A percentile compares a stretch with the other conserved stretches of the same genome.
Conservation (phyloP, 1,140 invertebrate genomes). For the Pseudomyrmex flavicornis region DNA sequence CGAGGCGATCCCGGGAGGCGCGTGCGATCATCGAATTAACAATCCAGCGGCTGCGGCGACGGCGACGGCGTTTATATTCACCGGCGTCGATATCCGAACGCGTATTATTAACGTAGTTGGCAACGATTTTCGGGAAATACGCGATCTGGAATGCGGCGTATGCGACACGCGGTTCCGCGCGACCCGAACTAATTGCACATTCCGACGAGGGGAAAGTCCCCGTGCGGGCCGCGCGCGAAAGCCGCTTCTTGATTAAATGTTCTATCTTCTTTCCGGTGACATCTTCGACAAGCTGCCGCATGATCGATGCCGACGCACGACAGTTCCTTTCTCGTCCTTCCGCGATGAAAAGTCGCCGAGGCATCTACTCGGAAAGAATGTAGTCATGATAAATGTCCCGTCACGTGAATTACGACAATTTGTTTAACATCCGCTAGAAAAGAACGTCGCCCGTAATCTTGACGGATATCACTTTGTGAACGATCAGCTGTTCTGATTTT, state of each 20-base stretch:
- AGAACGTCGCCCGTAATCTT: background rate
- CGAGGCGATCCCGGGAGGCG: conserved; percentile 32
- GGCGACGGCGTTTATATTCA: background rate
- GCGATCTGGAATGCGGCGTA: conserved; percentile 26
- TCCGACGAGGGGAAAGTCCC: conserved; percentile 26
- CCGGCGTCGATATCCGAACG: conserved; percentile 29
- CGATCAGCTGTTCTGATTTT: background rate
- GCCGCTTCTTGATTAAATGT: conserved; percentile 47
- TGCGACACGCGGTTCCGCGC: conserved; percentile 42
- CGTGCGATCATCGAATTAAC: conserved; percentile 53
- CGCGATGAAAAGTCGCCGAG: conserved; percentile 38
- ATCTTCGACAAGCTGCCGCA: conserved; percentile 49
- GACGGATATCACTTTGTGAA: background rate
- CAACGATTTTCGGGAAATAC: conserved; percentile 36
- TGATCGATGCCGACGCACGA: conserved; percentile 47
- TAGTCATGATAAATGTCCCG: conserved; percentile 37
- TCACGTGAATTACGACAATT: conserved; percentile 8
- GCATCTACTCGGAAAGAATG: background rate
- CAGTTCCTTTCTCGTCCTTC: background rate
- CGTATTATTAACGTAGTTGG: conserved; percentile 50
- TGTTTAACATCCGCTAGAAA: conserved; percentile 24
- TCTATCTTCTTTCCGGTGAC: conserved; percentile 56
- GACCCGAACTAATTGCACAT: conserved; percentile 52
- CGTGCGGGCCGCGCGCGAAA: background rate
- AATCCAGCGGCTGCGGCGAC: conserved; percentile 29